phyloP scores from a whole-genome alignment of 2,888 invertebrate species.

The Agonopterix arenella region DNA sequence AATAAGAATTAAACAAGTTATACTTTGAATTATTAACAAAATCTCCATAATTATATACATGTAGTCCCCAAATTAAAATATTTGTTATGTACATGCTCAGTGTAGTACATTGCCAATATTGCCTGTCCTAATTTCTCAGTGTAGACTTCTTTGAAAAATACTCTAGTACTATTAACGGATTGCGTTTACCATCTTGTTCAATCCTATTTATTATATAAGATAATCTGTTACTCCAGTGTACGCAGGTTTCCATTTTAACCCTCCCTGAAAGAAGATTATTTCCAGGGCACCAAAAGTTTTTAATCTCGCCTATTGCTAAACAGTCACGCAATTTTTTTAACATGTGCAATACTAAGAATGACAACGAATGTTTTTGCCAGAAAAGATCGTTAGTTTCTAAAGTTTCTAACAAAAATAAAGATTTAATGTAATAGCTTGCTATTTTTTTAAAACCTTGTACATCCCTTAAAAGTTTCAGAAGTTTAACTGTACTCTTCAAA shows the following conservation, averaged over 20 bases:
- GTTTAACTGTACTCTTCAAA: constrained; percentile 41
- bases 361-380: constrained; percentile 39
- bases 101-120: no score
- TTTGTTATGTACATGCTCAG: no score
- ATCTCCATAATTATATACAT: no score
- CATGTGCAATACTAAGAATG: constrained; percentile 41
- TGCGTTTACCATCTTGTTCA: constrained; percentile 23
- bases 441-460: constrained; percentile 43
- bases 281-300: constrained; percentile 45
- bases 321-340: constrained; percentile 34
- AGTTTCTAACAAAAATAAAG: constrained; percentile 49
- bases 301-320: constrained; percentile 27
- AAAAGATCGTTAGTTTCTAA: constrained; percentile 23
- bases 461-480: constrained; percentile 45
- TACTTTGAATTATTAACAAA: no score
- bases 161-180: constrained; percentile 26
- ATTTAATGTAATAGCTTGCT: constrained; percentile 54
- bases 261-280: constrained; percentile 39
- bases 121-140: no score
- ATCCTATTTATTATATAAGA: constrained; percentile 33
- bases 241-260: constrained; percentile 36
- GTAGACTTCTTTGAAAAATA: constrained; percentile 19
- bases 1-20: no score
- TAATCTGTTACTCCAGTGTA: constrained; percentile 41
- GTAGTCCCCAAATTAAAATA: no score